phyloP scores from a whole-genome alignment of 1,140 invertebrate species.

The Babylonia areolata region DNA sequence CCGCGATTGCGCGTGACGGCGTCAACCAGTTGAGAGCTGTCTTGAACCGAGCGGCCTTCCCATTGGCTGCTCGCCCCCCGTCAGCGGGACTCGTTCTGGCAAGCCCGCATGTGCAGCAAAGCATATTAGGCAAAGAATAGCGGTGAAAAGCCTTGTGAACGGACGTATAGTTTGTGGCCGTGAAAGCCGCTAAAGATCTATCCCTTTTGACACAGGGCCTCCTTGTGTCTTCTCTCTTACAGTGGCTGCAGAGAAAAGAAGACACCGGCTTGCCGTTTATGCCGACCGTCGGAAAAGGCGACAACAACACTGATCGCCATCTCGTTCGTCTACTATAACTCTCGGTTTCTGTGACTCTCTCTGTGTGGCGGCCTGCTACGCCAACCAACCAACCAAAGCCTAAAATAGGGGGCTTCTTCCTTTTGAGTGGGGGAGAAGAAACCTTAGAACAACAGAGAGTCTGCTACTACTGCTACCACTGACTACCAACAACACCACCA shows the following conservation, averaged over 20 bases:
- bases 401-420: too few species aligned
- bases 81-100: neutral
- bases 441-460: too few species aligned
- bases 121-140: neutral
- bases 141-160: neutral
- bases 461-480: too few species aligned
- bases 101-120: neutral
- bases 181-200: slow-evolving; percentile 11
- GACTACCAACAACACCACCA: too few species aligned
- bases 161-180: neutral
- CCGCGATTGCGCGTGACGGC: neutral
- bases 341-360: too few species aligned
- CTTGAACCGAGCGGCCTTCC: neutral
- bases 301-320: too few species aligned
- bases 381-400: too few species aligned
- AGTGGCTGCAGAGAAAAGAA: neutral
- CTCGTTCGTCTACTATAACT: too few species aligned
- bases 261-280: neutral
- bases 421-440: too few species aligned
- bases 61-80: neutral
- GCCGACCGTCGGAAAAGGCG: neutral
- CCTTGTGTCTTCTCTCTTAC: neutral
- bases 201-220: neutral
- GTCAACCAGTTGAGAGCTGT: slow-evolving; percentile 3
- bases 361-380: too few species aligned